Evolutionary conservation across 1,140 invertebrate genomes (phyloP).

Genomic region (Stegodyphus dumicola): DNA sequence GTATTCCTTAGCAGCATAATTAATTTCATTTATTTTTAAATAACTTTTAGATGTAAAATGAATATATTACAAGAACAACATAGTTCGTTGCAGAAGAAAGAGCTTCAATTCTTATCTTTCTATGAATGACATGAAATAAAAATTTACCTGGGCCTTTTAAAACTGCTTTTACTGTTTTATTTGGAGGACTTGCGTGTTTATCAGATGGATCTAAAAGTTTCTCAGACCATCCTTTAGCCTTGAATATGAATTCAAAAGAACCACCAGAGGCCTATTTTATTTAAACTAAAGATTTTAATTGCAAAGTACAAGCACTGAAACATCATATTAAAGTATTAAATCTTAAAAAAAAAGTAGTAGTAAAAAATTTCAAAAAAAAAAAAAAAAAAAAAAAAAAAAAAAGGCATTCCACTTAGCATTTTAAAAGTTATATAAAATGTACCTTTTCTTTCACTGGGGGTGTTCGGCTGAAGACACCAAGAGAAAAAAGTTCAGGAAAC

Average conservation of each 20-base stretch:
- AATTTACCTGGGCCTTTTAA: conserved; percentile 70
- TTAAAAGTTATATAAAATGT: conserved; percentile 8
- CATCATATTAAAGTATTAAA: no score
- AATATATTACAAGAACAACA: no score
- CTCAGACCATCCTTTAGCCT: conserved; percentile 82
- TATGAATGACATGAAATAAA: neutral
- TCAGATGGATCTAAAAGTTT: conserved; percentile 74
- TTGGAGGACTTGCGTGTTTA: conserved; percentile 74
- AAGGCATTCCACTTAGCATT: neutral
- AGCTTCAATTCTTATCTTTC: no score
- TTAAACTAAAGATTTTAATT: no score
- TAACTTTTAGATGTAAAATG: no score
- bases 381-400: neutral
- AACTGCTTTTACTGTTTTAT: conserved; percentile 76
- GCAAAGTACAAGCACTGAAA: no score
- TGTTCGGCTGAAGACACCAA: conserved; percentile 76
- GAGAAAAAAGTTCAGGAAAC: conserved; percentile 81
- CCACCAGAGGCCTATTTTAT: conserved; percentile 67
- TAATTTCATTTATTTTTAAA: no score
- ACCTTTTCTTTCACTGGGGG: conserved; percentile 75
- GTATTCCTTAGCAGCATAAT: no score
- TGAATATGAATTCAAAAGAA: conserved; percentile 77
- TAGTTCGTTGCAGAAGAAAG: no score
- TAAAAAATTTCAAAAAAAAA: no score
- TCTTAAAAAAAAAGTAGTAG: no score